phyloP scores from a whole-genome alignment of 2,797 vertebrate genomes.

The Hypotaenidia okinawae region DNA sequence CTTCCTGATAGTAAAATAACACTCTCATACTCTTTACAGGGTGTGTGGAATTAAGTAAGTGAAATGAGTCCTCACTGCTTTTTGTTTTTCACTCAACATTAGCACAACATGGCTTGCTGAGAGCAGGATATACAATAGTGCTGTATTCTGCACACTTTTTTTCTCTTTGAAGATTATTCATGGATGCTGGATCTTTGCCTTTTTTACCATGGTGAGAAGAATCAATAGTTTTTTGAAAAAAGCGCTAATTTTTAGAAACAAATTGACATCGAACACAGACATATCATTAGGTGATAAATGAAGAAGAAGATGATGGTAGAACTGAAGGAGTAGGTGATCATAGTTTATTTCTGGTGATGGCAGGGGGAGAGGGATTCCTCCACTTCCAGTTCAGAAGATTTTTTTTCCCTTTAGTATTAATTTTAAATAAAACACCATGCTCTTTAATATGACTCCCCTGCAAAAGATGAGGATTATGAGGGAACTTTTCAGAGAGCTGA shows the following conservation, averaged over 20 bases:
- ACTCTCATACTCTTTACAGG: neutral
- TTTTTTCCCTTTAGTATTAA: neutral
- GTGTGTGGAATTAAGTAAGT: neutral
- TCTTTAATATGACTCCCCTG: neutral
- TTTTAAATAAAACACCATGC: neutral
- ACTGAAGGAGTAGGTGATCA: neutral
- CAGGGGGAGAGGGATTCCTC: neutral
- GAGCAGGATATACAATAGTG: neutral
- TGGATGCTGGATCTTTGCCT: neutral
- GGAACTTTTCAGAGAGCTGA: neutral
- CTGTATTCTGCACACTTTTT: neutral
- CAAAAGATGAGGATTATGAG: neutral
- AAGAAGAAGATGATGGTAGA: neutral
- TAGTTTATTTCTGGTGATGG: neutral
- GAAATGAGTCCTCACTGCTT: neutral
- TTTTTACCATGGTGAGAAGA: neutral
- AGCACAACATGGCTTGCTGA: neutral
- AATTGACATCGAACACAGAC: neutral
- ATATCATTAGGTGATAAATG: neutral
- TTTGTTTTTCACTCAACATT: neutral
- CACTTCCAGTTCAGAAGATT: neutral
- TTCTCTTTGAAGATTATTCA: neutral
- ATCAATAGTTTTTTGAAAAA: neutral
- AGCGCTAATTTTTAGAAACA: neutral
- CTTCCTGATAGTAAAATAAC: neutral